A percentile compares a stretch with the other conserved stretches of the same genome.
phyloP scores from a whole-genome alignment of 2,888 invertebrate species.

The Himalopsyche kuldschensis region DNA sequence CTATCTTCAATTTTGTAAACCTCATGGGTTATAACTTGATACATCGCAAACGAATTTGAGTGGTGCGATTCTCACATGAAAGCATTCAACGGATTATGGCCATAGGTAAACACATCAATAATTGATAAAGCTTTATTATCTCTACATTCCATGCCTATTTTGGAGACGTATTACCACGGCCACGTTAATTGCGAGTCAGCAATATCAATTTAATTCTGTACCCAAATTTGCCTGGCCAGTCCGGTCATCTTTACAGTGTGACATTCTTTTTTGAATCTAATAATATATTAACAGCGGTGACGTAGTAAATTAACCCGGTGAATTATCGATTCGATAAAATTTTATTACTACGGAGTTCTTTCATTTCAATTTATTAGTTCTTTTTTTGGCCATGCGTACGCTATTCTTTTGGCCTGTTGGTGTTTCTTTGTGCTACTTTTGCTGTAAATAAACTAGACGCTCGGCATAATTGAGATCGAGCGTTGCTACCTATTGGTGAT shows the following conservation, averaged over 20 bases:
- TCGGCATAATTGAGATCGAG: no score
- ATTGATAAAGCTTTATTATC: background rate
- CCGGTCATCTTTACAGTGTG: background rate
- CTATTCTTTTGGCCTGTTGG: no score
- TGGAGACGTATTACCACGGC: background rate
- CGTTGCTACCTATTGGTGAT: no score
- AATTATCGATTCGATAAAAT: background rate
- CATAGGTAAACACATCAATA: background rate
- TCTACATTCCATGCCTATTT: background rate
- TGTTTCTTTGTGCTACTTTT: no score
- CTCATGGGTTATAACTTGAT: background rate
- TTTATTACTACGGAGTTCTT: background rate
- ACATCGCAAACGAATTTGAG: background rate
- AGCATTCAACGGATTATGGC: background rate
- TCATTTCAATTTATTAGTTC: background rate
- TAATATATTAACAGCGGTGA: background rate
- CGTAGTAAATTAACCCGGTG: background rate
- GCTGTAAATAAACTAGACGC: no score
- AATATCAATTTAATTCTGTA: no score
- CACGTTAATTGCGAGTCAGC: no score
- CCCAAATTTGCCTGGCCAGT: no score
- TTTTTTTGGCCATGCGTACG: background rate
- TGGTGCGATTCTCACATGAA: background rate
- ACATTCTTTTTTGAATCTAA: background rate
- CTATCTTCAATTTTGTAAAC: background rate